Evolutionary conservation across 2,797 vertebrate species (phyloP).

Genomic region (Pangasius mekongensis): DNA sequence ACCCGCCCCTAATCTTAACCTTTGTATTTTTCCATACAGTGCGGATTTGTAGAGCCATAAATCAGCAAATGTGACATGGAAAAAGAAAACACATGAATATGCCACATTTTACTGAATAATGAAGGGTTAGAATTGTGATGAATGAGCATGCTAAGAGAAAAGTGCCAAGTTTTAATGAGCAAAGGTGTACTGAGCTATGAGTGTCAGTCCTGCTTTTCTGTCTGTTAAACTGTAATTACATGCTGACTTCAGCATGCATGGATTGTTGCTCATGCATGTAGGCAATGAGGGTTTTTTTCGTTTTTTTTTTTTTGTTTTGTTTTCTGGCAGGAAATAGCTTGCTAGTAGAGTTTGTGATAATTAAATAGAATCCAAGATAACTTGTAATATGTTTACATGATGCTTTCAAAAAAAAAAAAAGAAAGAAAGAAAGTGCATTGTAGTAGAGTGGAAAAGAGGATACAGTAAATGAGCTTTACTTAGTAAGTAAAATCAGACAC

Average conservation of each 20-base stretch:
- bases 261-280: not conserved
- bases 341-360: conserved; percentile 13
- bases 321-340: not conserved
- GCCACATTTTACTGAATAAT: not conserved
- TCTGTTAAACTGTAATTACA: conserved; percentile 48
- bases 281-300: not conserved
- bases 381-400: conserved; percentile 15
- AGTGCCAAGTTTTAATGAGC: conserved; percentile 18
- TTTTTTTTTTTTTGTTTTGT: not conserved
- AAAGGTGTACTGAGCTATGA: conserved; percentile 30
- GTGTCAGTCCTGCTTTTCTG: conserved; percentile 16
- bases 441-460: not conserved
- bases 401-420: not conserved
- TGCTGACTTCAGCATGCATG: conserved; percentile 56
- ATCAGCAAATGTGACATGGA: not conserved
- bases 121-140: not conserved
- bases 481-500: not conserved
- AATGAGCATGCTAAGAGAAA: not conserved
- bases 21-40: not conserved
- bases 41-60: not conserved
- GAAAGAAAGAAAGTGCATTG: not conserved
- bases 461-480: not conserved
- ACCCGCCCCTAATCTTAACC: too few relatives aligned
- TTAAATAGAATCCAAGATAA: conserved; percentile 4
- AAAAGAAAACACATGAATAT: not conserved